phyloP scores from a whole-genome alignment of 37 sponge, comb jelly and placozoan genomes.

The Diacarnus erythraeanus region DNA sequence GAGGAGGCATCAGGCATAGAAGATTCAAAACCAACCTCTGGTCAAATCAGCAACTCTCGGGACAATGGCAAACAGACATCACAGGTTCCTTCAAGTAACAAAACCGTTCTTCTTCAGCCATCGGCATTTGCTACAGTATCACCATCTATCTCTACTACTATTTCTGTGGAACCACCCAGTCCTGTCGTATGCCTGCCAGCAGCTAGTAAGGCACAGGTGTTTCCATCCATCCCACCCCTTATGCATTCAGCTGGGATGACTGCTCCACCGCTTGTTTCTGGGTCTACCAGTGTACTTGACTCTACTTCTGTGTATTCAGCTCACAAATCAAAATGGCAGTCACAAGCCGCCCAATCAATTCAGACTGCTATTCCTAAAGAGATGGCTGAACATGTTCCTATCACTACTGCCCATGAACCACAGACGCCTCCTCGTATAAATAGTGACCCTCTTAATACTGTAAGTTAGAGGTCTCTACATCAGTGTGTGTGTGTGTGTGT shows the following conservation, averaged over 20 bases:
- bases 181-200: not conserved
- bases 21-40: no score
- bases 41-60: no score
- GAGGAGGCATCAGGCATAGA: constrained; percentile 3
- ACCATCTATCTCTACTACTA: not conserved
- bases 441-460: not conserved
- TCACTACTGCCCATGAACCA: not conserved
- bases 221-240: constrained; percentile 60
- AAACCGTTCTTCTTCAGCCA: constrained; percentile 9
- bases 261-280: constrained; percentile 33
- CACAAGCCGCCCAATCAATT: no score
- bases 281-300: not conserved
- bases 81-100: not conserved
- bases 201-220: not conserved
- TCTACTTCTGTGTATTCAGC: not conserved
- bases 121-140: constrained; percentile 3
- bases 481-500: not conserved
- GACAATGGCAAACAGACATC: not conserved
- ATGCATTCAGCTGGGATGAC: constrained; percentile 66
- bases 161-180: constrained; percentile 3
- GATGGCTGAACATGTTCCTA: not conserved
- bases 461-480: not conserved
- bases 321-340: no score
- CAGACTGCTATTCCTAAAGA: not conserved
- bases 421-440: not conserved